These are phyloP conservation scores for Peromyscus leucopus DNA, from an alignment of 2,113 vertebrate genomes.

Conservation along the genomic window DNA sequence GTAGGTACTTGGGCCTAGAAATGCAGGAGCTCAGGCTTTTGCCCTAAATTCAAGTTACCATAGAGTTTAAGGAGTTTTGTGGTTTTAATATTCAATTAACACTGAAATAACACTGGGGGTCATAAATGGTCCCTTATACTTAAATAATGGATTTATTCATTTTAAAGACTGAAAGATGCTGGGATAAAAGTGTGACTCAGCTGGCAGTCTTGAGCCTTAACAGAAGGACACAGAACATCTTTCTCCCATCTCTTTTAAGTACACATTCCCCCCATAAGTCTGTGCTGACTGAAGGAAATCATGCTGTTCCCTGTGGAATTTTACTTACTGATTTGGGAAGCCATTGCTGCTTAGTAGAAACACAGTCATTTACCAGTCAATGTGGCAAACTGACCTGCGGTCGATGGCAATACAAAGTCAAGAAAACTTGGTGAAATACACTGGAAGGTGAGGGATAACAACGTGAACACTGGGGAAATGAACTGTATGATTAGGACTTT, in stretches of 20 bases:
- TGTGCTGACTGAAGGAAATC: neutral
- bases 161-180: neutral
- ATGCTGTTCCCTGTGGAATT: neutral
- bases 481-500: neutral
- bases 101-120: neutral
- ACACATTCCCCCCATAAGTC: neutral
- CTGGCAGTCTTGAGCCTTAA: neutral
- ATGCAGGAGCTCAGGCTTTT: neutral
- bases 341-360: slow-evolving; percentile 5
- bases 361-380: neutral
- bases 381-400: too few relatives aligned
- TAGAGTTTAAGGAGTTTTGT: neutral
- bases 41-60: neutral
- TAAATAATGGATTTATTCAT: too few relatives aligned
- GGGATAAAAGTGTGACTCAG: neutral
- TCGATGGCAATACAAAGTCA: neutral
- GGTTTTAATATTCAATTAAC: slow-evolving; percentile 15
- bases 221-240: neutral
- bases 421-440: neutral
- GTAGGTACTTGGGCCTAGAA: neutral
- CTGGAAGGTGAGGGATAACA: neutral
- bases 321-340: neutral
- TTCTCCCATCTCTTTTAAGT: neutral
- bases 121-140: neutral
- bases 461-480: neutral